These are phyloP conservation scores for Loriculus beryllinus DNA, from an alignment of 2,797 vertebrate genomes.

Conservation along the genomic window DNA sequence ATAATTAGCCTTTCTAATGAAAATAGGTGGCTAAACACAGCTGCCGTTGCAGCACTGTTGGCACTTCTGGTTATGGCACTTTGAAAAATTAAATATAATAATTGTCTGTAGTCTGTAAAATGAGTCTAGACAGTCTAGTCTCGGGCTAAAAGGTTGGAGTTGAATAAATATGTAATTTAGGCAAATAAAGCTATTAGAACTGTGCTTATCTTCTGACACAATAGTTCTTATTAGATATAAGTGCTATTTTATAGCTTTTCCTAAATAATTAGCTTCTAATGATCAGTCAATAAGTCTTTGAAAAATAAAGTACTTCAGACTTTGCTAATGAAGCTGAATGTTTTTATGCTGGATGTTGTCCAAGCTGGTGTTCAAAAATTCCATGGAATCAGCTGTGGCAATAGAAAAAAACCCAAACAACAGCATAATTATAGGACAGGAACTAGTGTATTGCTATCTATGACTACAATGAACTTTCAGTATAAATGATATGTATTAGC, in stretches of 20 bases:
- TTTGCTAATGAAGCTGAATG: not conserved
- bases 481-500: not conserved
- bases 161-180: constrained; percentile 23
- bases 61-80: not conserved
- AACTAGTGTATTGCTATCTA: not conserved
- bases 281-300: not conserved
- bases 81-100: not conserved
- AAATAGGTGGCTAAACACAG: not conserved
- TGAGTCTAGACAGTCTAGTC: constrained; percentile 37
- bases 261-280: constrained; percentile 46
- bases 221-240: constrained; percentile 4
- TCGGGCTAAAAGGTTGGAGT: constrained; percentile 21
- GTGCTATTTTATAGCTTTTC: constrained; percentile 14
- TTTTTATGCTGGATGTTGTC: not conserved
- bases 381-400: not conserved
- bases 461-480: not conserved
- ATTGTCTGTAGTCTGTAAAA: constrained; percentile 5
- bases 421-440: not conserved
- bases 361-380: not conserved
- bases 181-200: not conserved
- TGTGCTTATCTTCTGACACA: not conserved
- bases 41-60: not conserved
- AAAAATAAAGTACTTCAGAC: not conserved
- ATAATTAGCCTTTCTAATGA: not conserved
- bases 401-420: not conserved